These are phyloP conservation scores for Heliconius sara DNA, from an alignment of 2,888 invertebrate species.

Conservation along the genomic window DNA sequence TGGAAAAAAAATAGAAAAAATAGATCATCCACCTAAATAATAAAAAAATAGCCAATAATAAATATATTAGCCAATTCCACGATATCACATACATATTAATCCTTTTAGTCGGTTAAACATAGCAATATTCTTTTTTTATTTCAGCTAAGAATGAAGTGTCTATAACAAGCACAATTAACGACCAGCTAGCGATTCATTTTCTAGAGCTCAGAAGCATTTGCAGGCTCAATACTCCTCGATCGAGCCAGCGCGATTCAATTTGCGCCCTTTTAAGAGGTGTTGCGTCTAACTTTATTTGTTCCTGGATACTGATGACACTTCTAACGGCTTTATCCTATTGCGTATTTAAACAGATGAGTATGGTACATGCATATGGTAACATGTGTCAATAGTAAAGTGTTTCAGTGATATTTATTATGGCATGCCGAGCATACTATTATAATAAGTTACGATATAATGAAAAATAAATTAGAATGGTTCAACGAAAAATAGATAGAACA, in stretches of 20 bases:
- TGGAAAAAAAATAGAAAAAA: too few relatives aligned
- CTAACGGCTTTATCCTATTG: slow-evolving; percentile 26
- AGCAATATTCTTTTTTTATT: not conserved
- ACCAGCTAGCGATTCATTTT: not conserved
- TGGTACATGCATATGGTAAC: not conserved
- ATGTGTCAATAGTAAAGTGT: not conserved
- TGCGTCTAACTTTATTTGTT: slow-evolving; percentile 35
- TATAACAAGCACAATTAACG: not conserved
- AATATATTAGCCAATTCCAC: too few relatives aligned
- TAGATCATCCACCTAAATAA: too few relatives aligned
- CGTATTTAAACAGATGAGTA: slow-evolving; percentile 13
- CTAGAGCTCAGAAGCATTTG: slow-evolving; percentile 9
- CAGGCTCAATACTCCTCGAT: slow-evolving; percentile 30
- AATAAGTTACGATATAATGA: too few relatives aligned
- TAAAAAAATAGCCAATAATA: too few relatives aligned
- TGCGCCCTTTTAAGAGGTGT: slow-evolving; percentile 42
- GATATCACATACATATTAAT: not conserved
- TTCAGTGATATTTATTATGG: not conserved
- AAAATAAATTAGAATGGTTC: too few relatives aligned
- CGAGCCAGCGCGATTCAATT: slow-evolving; percentile 41
- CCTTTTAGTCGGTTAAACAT: not conserved
- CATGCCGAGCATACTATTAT: too few relatives aligned
- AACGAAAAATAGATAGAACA: too few relatives aligned
- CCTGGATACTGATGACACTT: slow-evolving; percentile 15
- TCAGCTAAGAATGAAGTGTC: not conserved